Percentiles rank a stretch among this genome's conserved stretches.
phyloP scores from a whole-genome alignment of 2,888 invertebrate species.

The Lycocerus yunnanus region DNA sequence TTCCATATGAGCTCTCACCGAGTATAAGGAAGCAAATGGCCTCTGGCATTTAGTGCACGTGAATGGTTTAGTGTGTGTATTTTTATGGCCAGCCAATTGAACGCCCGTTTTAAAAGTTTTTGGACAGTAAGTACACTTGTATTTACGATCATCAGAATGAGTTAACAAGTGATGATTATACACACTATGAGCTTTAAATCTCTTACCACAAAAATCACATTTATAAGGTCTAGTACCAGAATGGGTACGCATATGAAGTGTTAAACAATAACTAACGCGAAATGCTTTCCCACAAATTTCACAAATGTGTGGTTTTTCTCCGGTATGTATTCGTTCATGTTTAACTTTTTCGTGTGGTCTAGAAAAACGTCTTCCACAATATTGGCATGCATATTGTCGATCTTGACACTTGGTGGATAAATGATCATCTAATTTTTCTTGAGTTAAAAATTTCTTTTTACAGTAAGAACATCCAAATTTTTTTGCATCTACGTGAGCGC shows the following conservation, averaged over 20 bases:
- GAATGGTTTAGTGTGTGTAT: conserved; percentile 81
- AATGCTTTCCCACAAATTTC: conserved; percentile 82
- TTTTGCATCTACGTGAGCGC: conserved; percentile 66
- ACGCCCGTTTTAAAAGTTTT: conserved; percentile 82
- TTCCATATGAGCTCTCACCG: conserved; percentile 76
- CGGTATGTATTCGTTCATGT: conserved; percentile 82
- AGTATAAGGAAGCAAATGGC: conserved; percentile 78
- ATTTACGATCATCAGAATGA: conserved; percentile 76
- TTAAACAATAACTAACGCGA: conserved; percentile 78
- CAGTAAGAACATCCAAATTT: conserved; percentile 54
- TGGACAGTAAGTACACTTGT: conserved; percentile 76
- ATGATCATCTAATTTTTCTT: conserved; percentile 48
- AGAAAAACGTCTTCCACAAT: conserved; percentile 72
- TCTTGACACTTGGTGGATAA: conserved; percentile 46
- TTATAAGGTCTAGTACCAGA: conserved; percentile 77
- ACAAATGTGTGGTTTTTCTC: conserved; percentile 78
- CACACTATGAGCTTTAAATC: conserved; percentile 80
- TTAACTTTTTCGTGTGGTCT: conserved; percentile 82
- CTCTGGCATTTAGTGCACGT: conserved; percentile 76
- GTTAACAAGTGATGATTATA: conserved; percentile 78
- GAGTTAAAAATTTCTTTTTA: conserved; percentile 50
- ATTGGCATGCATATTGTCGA: conserved; percentile 70
- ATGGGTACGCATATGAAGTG: conserved; percentile 79
- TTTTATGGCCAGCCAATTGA: conserved; percentile 78
- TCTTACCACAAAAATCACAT: conserved; percentile 72